These are phyloP conservation scores for Galagoides demidoff DNA, from an alignment of 2,797 vertebrate genomes.

Conservation along the genomic window DNA sequence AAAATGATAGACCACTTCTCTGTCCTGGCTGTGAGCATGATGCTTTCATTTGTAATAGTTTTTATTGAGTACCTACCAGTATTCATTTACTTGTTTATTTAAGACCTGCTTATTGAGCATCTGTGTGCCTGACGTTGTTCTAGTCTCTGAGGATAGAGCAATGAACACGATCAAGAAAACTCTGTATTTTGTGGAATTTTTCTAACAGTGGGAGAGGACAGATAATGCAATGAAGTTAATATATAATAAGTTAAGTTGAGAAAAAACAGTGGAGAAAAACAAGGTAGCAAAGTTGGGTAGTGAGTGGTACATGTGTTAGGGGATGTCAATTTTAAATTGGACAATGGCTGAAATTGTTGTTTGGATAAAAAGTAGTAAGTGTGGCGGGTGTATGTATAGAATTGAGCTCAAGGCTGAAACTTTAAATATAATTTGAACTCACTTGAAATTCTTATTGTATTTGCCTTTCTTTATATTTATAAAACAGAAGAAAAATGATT, in stretches of 20 bases:
- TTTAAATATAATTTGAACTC: not conserved
- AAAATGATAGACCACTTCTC: not conserved
- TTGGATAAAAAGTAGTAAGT: not conserved
- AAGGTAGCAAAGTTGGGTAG: not conserved
- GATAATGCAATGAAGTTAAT: conserved; percentile 19
- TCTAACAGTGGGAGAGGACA: not conserved
- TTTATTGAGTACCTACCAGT: not conserved
- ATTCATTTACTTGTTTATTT: not conserved
- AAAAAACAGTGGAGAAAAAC: not conserved
- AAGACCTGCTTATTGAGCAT: not conserved
- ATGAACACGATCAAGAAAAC: conserved; percentile 9
- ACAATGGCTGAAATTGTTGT: not conserved
- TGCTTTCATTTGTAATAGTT: not conserved
- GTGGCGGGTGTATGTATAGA: not conserved
- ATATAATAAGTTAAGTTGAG: not conserved
- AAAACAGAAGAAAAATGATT: not conserved
- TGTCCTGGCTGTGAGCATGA: not conserved
- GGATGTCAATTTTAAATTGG: not conserved
- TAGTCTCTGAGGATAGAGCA: not conserved
- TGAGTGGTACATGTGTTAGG: not conserved
- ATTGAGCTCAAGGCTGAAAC: not conserved
- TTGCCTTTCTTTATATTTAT: not conserved
- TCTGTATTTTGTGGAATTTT: not conserved
- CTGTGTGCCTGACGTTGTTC: not conserved
- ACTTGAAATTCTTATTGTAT: not conserved